Evolutionary conservation across 2,888 invertebrate species (phyloP), one percentile per base, ranked within the genome.

Genomic region (Andrena minutula): DNA sequence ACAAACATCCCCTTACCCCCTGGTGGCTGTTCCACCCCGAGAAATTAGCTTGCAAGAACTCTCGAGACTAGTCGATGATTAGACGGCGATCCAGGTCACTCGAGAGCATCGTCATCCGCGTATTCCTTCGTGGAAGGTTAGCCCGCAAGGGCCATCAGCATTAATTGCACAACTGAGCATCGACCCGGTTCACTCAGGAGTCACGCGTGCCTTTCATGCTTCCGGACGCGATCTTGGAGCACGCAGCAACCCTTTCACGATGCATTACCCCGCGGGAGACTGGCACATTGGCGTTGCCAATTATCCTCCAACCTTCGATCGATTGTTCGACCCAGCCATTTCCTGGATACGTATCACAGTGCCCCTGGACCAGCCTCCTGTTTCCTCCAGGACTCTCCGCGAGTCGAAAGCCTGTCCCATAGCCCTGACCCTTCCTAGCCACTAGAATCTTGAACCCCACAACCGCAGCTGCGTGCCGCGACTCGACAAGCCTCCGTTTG

Each of bases 271-370:
- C 12, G 32, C 26, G 53, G 26, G n/a, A 26, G 69, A n/a, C 61
- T 66, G 63, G 53, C 61, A 65, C 75, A 66, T 66, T 26, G 77
- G 82, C 70, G 79, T 70, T 16, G 28, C 51, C 77, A 78, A 86
- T 86, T 84, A 84, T 84, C 65, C 28, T 70, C 51, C 51, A 69
- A 61, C 47, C 35, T 56, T 47, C 72, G 75, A 84, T 86, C 86
- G 79, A 86, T 84, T n/a, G 76, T 73, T 75, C 74, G 68, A 74
- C 65, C 58, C 8, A 32, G 35, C 49, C 63, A 51, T 56, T 70
- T 80, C 65, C 83, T 49, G 60, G 60, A 66, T 53, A 75, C 66
- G 53, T 72, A 56, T 66, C 66, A 49, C 64, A 56, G 41, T 30
- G 63, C 47, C 10, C 63, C 28, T 8, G 35, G 23, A 16, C 47